Evolutionary conservation across 2,888 invertebrate genomes (phyloP).

Genomic region (Willowsia nigromaculata): DNA sequence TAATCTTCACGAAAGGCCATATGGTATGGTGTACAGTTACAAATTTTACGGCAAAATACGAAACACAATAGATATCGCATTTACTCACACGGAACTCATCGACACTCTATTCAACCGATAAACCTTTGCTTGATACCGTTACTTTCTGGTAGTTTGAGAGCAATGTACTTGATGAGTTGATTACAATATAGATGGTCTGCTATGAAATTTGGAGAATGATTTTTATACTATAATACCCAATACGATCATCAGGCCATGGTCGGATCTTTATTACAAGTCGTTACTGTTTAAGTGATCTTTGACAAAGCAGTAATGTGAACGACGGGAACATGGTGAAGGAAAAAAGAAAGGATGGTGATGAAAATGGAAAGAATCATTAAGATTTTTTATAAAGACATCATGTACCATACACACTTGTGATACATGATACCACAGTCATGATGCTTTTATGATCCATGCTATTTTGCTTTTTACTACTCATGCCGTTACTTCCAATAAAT

Average conservation of each 20-base stretch:
- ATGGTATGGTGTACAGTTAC: background rate
- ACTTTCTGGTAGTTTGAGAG: too few relatives aligned
- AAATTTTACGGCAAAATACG: background rate
- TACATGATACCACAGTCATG: background rate
- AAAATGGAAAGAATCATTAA: background rate
- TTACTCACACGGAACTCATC: background rate
- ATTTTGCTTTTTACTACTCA: background rate
- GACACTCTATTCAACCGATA: background rate
- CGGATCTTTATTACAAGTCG: constrained; percentile 38
- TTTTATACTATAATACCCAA: background rate
- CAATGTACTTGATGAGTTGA: too few relatives aligned
- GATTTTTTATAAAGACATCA: background rate
- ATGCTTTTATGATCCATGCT: background rate
- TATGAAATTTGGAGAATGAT: background rate
- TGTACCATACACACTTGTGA: background rate
- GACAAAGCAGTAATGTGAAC: background rate
- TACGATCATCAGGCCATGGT: background rate
- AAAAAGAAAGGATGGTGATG: background rate
- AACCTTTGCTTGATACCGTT: too few relatives aligned
- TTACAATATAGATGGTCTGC: background rate
- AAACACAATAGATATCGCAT: background rate
- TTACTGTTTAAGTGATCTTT: constrained; percentile 48
- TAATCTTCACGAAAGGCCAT: background rate
- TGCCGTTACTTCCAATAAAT: background rate
- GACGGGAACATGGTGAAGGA: too few relatives aligned